Evolutionary conservation across 2,888 invertebrate species (phyloP).

Genomic region (Oscheius sp.): DNA sequence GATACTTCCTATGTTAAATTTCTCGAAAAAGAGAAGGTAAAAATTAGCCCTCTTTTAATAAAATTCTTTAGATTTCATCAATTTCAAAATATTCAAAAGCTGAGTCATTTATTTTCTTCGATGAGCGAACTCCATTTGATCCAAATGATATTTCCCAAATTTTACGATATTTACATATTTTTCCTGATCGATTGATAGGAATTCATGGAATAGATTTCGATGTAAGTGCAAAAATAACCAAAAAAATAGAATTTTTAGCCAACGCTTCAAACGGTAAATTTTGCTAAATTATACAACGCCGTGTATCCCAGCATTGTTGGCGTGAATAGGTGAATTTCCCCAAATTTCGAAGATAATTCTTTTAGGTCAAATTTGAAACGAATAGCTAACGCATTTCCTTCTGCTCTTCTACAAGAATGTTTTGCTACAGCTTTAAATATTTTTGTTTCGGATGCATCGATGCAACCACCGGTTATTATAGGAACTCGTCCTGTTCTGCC

Average conservation of each 20-base stretch:
- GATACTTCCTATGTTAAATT: not conserved
- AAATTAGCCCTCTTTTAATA: no score
- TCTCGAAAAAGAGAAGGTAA: not conserved
- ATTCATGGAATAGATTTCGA: constrained; percentile 31
- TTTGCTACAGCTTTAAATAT: constrained; percentile 15
- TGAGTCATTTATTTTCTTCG: constrained; percentile 9
- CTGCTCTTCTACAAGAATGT: constrained; percentile 11
- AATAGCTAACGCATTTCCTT: not conserved
- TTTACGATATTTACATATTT: constrained; percentile 4
- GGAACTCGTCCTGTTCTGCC: not conserved
- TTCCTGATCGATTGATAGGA: constrained; percentile 28
- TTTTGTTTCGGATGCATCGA: not conserved
- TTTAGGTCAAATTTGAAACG: not conserved
- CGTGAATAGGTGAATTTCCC: constrained; percentile 2
- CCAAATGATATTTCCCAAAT: not conserved
- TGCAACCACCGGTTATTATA: constrained; percentile 25
- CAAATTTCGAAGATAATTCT: no score
- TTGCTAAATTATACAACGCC: constrained; percentile 28
- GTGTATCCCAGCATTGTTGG: constrained; percentile 22
- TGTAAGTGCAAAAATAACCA: constrained; percentile 4
- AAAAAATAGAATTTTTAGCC: constrained; percentile 10
- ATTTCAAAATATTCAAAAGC: not conserved
- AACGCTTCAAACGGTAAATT: constrained; percentile 1
- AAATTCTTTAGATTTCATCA: not conserved
- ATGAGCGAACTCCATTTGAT: constrained; percentile 12